Evolutionary conservation across 2,797 vertebrate species (phyloP).

Genomic region (Gymnothorax javanicus): DNA sequence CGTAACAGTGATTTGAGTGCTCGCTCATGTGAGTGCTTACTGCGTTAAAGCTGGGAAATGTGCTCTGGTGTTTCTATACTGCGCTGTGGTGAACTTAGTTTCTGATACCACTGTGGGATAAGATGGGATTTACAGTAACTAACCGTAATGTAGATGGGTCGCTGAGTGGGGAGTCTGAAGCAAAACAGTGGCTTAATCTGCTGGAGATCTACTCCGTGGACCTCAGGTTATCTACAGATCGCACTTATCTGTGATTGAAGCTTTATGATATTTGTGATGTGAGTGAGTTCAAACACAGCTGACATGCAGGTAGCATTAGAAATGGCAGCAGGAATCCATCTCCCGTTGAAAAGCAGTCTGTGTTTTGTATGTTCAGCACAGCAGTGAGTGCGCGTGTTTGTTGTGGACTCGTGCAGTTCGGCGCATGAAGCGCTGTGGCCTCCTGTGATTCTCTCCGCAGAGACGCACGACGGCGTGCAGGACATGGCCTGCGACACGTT

Average conservation of each 20-base stretch:
- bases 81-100: not conserved
- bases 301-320: not conserved
- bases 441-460: constrained; percentile 60
- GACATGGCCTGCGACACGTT: constrained; percentile 99
- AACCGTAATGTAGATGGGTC: not conserved
- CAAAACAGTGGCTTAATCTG: not conserved
- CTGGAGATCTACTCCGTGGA: too few relatives aligned
- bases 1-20: too few relatives aligned
- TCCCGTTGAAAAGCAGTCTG: not conserved
- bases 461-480: constrained; percentile 97
- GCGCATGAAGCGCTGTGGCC: too few relatives aligned
- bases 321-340: not conserved
- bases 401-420: too few relatives aligned
- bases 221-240: not conserved
- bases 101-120: not conserved
- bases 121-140: not conserved
- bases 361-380: not conserved
- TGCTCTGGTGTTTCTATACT: not conserved
- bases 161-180: not conserved
- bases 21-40: not conserved
- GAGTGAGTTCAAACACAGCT: not conserved
- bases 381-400: not conserved
- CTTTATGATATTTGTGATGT: too few relatives aligned
- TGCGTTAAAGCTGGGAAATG: not conserved
- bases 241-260: not conserved